Evolutionary conservation across 2,113 vertebrate species (phyloP).

Genomic region (Tragelaphus buxtoni): DNA sequence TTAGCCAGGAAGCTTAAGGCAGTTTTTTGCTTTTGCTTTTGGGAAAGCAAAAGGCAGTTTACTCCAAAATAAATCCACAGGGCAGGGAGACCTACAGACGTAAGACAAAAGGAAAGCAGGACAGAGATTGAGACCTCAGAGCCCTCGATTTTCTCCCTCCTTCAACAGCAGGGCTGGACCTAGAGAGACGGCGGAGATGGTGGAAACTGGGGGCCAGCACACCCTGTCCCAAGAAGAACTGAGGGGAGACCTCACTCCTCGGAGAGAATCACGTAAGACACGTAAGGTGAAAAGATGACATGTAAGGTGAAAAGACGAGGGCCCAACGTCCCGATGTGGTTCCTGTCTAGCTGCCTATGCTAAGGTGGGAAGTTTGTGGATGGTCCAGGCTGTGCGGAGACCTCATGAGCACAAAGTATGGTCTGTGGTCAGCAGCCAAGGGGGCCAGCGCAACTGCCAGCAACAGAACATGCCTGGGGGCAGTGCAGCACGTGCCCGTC

Average conservation of each 20-base stretch:
- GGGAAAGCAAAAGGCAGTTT: not conserved
- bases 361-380: not conserved
- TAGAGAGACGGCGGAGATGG: not conserved
- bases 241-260: not conserved
- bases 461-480: rapidly evolving
- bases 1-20: not conserved
- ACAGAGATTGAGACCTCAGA: not conserved
- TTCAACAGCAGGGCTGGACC: not conserved
- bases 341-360: not conserved
- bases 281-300: not conserved
- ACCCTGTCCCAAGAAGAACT: not conserved
- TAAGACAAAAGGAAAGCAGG: not conserved
- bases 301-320: not conserved
- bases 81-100: not conserved
- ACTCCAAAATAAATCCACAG: not conserved
- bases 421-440: not conserved
- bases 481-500: not conserved
- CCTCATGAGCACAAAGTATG: rapidly evolving
- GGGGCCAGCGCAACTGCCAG: not conserved
- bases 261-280: rapidly evolving
- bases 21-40: not conserved
- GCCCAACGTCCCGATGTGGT: rapidly evolving
- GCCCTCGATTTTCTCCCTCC: not conserved
- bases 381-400: not conserved
- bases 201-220: not conserved